Evolutionary conservation across 2,113 vertebrate genomes (phyloP), one percentile per base, ranked within the genome.

Genomic region (Phylloscopus whistleri): DNA sequence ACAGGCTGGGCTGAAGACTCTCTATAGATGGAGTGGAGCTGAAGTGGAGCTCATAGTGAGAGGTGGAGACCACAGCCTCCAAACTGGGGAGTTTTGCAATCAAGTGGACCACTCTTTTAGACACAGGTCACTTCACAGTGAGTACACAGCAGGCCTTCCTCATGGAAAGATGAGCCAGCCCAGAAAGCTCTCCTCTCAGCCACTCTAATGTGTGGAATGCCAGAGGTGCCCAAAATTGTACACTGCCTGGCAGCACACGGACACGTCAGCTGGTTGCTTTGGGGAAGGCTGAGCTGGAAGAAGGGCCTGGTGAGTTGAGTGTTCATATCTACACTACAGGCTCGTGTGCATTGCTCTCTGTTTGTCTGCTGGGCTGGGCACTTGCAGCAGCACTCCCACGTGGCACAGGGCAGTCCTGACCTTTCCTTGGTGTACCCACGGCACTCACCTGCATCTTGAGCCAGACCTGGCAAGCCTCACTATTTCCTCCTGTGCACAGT

Each of bases 391-490:
- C 2, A 5, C 10, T 92, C 62, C 53, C 27, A 24, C 13, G 1
- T 0, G 3, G n/a, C 43, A 10, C 3, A 0, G 20, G 5, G 0
- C 37, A 19, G 17, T 41, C 35, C 74, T 48, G 39, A 26, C 26
- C 10, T 79, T 48, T 35, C 4, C 66, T 48, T 2, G 1, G 5
- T 14, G 28, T 35, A 11, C 2, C 2, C 3, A 0, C 12, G 44
- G 48, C 3, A 0, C 26, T 58, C 0, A 0, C 31, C 52, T 8
- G 13, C 0, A 0, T 31, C 43, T 56, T 4, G 11, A 44, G 49
- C 44, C 6, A 1, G 31, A 72, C 49, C 53, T 68, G 39, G 31
- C 22, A 51, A 77, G 53, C 60, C 21, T 35, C 13, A 5, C n/a
- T 2, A 0, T 23, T 76, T 41, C n/a, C 60, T 52, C 30, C 2